Percentiles rank a stretch among this genome's conserved stretches.
phyloP scores from a whole-genome alignment of 2,113 vertebrate species.

The Cynopterus brachyotis region DNA sequence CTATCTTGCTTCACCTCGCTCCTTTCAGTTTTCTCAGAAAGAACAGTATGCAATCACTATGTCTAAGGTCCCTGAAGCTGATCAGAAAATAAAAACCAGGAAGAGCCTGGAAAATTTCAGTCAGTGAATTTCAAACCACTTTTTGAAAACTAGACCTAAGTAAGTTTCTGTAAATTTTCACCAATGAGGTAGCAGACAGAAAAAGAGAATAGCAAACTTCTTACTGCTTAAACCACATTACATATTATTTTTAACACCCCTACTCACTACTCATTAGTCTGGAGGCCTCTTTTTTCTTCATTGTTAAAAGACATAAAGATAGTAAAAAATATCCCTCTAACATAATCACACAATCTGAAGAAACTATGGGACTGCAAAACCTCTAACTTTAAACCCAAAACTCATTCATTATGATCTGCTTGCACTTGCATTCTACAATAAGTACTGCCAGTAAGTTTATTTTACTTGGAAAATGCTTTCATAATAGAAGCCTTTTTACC shows the following conservation, averaged over 20 bases:
- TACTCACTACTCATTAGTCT: not conserved
- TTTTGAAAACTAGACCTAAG: not conserved
- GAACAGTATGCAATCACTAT: not conserved
- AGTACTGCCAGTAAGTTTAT: not conserved
- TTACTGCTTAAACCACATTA: not conserved
- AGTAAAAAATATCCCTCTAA: constrained; percentile 30
- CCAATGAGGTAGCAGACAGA: not conserved
- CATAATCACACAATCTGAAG: not conserved
- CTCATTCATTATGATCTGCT: constrained; percentile 1
- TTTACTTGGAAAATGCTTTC: constrained; percentile 46
- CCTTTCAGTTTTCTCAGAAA: not conserved
- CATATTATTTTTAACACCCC: constrained; percentile 5
- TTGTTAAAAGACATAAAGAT: constrained; percentile 33
- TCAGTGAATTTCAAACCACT: not conserved
- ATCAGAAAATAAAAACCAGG: not conserved
- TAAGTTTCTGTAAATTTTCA: not conserved
- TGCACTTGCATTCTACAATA: constrained; percentile 37
- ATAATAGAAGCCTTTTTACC: not conserved
- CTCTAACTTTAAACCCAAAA: not conserved
- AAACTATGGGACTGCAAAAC: not conserved
- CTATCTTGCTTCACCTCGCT: not conserved
- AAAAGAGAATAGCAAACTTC: not conserved
- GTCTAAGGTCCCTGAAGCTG: not conserved
- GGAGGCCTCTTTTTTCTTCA: not conserved
- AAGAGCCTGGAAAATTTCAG: not conserved